A percentile compares a stretch with the other conserved stretches of the same genome.
phyloP scores from a whole-genome alignment of 2,113 vertebrate species.

The Chloropsis cyanopogon region DNA sequence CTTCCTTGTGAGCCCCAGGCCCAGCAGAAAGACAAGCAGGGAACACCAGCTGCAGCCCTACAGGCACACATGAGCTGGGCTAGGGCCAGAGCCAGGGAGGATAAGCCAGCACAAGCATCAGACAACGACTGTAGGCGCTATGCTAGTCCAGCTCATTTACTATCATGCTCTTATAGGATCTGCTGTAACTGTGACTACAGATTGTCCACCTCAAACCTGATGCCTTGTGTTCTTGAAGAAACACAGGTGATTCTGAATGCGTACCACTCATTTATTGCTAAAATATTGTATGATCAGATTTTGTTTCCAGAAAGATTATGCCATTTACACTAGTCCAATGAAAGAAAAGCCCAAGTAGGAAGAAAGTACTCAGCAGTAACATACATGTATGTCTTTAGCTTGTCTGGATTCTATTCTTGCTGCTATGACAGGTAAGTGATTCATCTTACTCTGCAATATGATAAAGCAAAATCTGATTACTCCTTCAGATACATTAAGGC shows the following conservation, averaged over 20 bases:
- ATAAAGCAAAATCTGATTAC: background rate
- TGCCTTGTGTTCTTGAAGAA: background rate
- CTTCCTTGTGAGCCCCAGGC: background rate
- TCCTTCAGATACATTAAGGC: background rate
- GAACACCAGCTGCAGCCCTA: background rate
- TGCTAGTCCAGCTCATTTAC: background rate
- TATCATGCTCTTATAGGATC: background rate
- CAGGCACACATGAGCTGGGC: fast-evolving
- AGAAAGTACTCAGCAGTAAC: background rate
- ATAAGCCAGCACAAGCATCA: background rate
- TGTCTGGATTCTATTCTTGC: background rate
- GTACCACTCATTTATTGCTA: background rate
- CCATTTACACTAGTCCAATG: background rate
- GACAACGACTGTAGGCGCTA: fast-evolving
- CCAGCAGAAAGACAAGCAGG: background rate
- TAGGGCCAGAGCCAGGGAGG: background rate
- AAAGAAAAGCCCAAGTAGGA: background rate
- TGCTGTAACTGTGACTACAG: background rate
- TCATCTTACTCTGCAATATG: background rate
- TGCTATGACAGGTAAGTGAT: background rate
- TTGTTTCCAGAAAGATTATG: background rate
- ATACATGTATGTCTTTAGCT: background rate
- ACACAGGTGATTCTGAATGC: background rate
- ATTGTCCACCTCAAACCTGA: background rate
- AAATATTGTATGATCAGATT: background rate